These are phyloP conservation scores for Anguilla marmorata DNA, from an alignment of 2,797 vertebrate species.

Conservation along the genomic window DNA sequence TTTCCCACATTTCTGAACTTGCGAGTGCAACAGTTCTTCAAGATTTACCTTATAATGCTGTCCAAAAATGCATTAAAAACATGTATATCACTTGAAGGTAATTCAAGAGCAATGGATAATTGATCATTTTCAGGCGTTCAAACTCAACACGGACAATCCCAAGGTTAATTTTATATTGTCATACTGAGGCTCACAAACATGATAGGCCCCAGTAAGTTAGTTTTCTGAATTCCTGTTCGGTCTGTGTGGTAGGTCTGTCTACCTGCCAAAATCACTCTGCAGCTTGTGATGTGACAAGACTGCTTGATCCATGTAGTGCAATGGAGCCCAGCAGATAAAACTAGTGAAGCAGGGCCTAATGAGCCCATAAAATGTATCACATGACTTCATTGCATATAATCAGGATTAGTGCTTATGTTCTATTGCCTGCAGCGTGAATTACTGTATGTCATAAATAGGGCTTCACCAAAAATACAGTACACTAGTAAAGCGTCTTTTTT, in stretches of 20 bases:
- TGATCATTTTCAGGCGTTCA: background rate
- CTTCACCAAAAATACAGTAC: background rate
- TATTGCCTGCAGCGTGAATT: constrained; percentile 14
- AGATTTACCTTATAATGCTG: background rate
- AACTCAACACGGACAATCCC: background rate
- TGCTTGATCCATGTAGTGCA: background rate
- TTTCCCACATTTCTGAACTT: background rate
- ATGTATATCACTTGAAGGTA: background rate
- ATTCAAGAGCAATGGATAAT: background rate
- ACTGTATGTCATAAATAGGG: background rate
- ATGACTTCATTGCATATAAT: constrained; percentile 13
- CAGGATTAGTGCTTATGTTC: constrained; percentile 10
- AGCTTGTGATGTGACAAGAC: background rate
- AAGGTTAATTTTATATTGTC: background rate
- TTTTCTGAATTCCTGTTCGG: background rate
- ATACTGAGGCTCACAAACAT: background rate
- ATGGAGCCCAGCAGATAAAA: background rate
- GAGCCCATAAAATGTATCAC: constrained; percentile 21
- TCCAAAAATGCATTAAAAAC: background rate
- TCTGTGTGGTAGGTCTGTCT: background rate
- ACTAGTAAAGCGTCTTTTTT: background rate
- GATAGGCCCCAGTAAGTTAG: background rate
- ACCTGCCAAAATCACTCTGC: background rate
- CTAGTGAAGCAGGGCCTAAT: constrained; percentile 16
- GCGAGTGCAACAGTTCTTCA: background rate